Conservation (phyloP, 2,113 vertebrate species). For the Theristicus caerulescens region DNA sequence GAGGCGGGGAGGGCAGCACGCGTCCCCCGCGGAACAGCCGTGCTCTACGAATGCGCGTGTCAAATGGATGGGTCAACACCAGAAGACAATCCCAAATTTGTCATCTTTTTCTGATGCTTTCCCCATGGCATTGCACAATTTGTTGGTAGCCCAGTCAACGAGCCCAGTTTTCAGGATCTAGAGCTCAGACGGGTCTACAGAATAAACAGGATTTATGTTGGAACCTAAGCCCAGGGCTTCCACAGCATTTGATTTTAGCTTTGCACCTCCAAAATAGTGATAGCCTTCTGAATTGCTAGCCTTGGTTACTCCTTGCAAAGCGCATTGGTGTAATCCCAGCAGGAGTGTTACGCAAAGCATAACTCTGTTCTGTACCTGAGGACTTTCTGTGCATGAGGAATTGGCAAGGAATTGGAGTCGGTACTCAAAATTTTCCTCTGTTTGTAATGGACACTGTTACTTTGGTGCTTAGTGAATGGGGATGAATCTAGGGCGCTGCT, state of each 20-base stretch:
- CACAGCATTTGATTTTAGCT: not conserved
- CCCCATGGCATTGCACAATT: fast-evolving
- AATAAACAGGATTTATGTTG: not conserved
- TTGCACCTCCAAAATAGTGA: not conserved
- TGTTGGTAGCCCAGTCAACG: not conserved
- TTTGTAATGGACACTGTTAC: not conserved
- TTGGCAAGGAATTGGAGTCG: not conserved
- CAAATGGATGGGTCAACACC: fast-evolving
- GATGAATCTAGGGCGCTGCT: not conserved
- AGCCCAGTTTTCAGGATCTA: not conserved
- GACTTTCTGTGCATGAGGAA: not conserved
- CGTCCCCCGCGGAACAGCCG: fast-evolving
- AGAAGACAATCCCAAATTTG: fast-evolving
- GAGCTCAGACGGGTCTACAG: fast-evolving
- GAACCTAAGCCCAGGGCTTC: not conserved
- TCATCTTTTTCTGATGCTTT: fast-evolving
- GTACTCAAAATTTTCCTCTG: not conserved
- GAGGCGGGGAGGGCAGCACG: fast-evolving
- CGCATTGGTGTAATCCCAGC: not conserved
- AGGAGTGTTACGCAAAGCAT: not conserved
- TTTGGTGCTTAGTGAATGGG: not conserved
- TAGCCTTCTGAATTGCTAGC: not conserved
- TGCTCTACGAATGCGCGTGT: fast-evolving
- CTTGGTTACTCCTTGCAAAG: not conserved
- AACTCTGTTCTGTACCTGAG: not conserved